A percentile compares a stretch with the other conserved stretches of the same genome.
Evolutionary conservation across 53 echinoderm and acorn worm species (phyloP).

Genomic region (Crossaster papposus): DNA sequence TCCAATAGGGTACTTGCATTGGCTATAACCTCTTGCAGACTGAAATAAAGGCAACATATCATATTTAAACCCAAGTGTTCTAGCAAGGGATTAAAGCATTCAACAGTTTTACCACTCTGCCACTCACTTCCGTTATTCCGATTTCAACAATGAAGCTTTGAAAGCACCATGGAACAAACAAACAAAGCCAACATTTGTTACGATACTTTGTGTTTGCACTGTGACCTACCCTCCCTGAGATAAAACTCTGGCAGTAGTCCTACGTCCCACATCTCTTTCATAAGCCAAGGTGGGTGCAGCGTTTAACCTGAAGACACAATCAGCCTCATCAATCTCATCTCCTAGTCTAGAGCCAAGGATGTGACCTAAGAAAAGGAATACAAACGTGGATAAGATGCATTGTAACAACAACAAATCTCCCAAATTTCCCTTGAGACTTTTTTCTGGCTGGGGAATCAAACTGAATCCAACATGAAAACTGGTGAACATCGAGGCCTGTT

Average conservation of each 20-base stretch:
- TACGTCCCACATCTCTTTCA: constrained; percentile 88
- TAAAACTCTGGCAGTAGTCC: constrained; percentile 77
- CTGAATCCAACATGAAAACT: not conserved
- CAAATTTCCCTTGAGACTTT: no score
- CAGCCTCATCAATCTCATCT: constrained; percentile 75
- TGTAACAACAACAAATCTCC: not conserved
- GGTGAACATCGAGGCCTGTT: not conserved
- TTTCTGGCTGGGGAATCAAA: no score
- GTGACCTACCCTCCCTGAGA: constrained; percentile 73
- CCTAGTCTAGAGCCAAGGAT: constrained; percentile 67
- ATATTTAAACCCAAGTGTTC: not conserved
- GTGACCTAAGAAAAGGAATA: constrained; percentile 60
- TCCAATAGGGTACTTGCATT: constrained; percentile 53
- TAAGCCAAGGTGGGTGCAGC: constrained; percentile 77
- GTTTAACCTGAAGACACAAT: constrained; percentile 85
- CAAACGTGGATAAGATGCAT: constrained; percentile 3
- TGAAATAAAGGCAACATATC: constrained; percentile 17
- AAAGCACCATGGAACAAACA: no score
- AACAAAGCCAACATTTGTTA: no score
- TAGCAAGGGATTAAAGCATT: not conserved
- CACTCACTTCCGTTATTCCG: no score
- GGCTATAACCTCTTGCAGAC: constrained; percentile 60
- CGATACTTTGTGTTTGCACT: no score
- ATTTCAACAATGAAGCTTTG: no score
- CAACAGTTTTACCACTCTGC: not conserved